These are phyloP conservation scores for Drosophila elegans DNA, from an alignment of 1,140 invertebrate species.

Conservation along the genomic window DNA sequence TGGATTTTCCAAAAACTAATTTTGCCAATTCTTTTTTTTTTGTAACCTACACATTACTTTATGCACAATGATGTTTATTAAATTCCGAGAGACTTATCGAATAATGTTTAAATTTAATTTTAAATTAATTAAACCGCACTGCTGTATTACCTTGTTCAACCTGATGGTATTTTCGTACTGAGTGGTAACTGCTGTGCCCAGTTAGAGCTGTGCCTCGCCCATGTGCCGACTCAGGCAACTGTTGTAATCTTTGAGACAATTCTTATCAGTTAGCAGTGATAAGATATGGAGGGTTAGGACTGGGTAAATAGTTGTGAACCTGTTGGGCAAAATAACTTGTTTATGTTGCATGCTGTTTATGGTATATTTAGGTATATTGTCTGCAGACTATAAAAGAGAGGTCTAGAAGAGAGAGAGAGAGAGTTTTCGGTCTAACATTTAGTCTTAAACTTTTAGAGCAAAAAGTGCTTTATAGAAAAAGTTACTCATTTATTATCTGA, in stretches of 20 bases:
- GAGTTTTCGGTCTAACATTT: too few species aligned
- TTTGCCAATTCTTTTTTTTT: too few species aligned
- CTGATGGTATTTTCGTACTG: conserved; percentile 68
- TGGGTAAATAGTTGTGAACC: conserved; percentile 53
- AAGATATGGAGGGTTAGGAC: conserved; percentile 49
- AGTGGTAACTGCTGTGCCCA: conserved; percentile 23
- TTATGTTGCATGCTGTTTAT: not conserved
- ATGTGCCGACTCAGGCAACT: conserved; percentile 23
- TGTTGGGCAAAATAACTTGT: conserved; percentile 43
- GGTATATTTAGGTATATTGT: not conserved
- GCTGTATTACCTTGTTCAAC: conserved; percentile 63
- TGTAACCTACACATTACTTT: not conserved
- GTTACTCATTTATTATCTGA: too few species aligned
- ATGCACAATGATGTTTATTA: not conserved
- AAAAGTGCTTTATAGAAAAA: too few species aligned
- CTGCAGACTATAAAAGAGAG: too few species aligned
- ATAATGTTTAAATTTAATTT: not conserved
- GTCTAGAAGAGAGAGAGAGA: too few species aligned
- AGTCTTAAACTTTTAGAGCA: too few species aligned
- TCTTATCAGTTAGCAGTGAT: conserved; percentile 58
- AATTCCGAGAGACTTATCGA: not conserved
- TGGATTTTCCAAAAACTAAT: not conserved
- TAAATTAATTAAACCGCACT: too few species aligned
- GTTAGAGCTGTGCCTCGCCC: conserved; percentile 55
- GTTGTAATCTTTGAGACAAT: conserved; percentile 51